These are phyloP conservation scores for Hippoglossus stenolepis DNA, from an alignment of 2,113 vertebrate species.

Conservation along the genomic window DNA sequence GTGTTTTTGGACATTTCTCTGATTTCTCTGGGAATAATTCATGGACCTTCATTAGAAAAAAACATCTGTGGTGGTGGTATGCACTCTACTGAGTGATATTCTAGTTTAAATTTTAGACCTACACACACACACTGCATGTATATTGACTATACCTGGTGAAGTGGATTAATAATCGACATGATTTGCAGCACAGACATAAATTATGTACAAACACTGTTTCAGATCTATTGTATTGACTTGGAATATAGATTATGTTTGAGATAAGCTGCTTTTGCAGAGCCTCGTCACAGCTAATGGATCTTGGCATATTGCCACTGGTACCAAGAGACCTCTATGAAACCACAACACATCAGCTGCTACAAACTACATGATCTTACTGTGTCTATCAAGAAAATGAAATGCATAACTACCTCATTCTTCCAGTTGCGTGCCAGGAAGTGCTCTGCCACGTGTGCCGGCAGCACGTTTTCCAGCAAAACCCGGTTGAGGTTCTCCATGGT, in stretches of 20 bases:
- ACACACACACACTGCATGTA: neutral
- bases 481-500: slow-evolving; percentile 99
- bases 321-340: slow-evolving; percentile 2
- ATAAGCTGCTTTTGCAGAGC: slow-evolving; percentile 4
- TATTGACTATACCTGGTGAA: neutral
- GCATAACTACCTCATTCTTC: slow-evolving; percentile 91
- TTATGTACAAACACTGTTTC: neutral
- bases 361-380: neutral
- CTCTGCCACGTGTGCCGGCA: slow-evolving; percentile 96
- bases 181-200: neutral
- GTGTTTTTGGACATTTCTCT: too few relatives aligned
- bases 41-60: too few relatives aligned
- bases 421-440: slow-evolving; percentile 97
- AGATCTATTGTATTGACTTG: neutral
- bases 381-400: neutral
- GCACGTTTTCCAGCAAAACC: slow-evolving; percentile 95
- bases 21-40: too few relatives aligned
- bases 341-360: neutral
- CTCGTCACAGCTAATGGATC: slow-evolving; percentile 4
- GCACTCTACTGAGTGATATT: too few relatives aligned
- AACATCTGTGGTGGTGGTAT: too few relatives aligned
- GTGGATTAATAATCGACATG: neutral
- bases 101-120: too few relatives aligned
- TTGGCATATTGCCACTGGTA: slow-evolving; percentile 14
- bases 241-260: neutral